Percentiles rank a stretch among this genome's conserved stretches.
These are phyloP conservation scores for Calycopis cecrops DNA, from an alignment of 1,140 invertebrate genomes.

Conservation along the genomic window DNA sequence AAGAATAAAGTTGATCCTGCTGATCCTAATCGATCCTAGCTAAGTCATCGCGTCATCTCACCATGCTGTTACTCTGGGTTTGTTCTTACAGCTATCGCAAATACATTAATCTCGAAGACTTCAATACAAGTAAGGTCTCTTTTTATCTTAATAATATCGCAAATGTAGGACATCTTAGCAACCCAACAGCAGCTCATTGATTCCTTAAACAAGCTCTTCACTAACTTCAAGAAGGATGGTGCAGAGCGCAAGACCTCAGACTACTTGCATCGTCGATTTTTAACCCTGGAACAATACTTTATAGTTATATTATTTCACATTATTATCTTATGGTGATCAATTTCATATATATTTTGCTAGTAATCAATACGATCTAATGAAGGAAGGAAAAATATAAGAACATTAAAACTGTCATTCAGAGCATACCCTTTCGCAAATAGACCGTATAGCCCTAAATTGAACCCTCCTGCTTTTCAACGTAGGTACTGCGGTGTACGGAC, in stretches of 20 bases:
- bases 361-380: slow-evolving; percentile 15
- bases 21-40: too few species aligned
- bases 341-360: slow-evolving; percentile 20
- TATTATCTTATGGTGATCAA: slow-evolving; percentile 5
- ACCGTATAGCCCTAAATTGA: not conserved
- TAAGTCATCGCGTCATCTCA: too few species aligned
- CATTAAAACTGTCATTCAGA: slow-evolving; percentile 5
- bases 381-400: slow-evolving; percentile 12
- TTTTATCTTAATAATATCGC: slow-evolving; percentile 14
- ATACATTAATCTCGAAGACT: too few species aligned
- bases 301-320: not conserved
- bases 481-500: not conserved
- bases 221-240: slow-evolving; percentile 28
- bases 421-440: too few species aligned
- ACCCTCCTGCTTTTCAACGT: not conserved
- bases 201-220: slow-evolving; percentile 23
- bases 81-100: too few species aligned
- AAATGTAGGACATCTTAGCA: slow-evolving; percentile 23
- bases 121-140: slow-evolving; percentile 12
- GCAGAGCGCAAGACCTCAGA: slow-evolving; percentile 24
- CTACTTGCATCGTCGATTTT: slow-evolving; percentile 13
- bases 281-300: slow-evolving; percentile 3
- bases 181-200: slow-evolving; percentile 19
- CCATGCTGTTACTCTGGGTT: too few species aligned
- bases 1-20: too few species aligned